Base-by-base conservation (phyloP, 2,113 vertebrate species). In the Charadrius vociferus region DNA sequence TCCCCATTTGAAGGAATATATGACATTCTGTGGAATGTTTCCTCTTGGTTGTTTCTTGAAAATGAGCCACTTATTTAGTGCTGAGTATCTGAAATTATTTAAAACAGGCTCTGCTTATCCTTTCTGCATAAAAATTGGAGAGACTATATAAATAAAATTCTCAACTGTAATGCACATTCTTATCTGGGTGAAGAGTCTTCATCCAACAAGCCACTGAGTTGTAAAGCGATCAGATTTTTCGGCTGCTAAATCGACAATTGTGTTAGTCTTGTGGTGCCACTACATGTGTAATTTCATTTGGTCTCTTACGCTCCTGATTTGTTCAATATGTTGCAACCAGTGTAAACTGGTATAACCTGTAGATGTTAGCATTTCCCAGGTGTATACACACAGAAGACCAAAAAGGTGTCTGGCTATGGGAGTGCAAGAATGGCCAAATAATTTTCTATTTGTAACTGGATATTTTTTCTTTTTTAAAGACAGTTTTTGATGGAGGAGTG, bases 11-110 rank as follows among this genome's bases (percentile, higher is more conserved):
- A 85, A 91, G 74, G 29, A 95, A 34, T 80, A 77, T 12, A 29
- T 82, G 78, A 37, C 34, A 47, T 91, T 82, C 36, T 71, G 29
- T 71, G 86, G 55, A 74, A 59, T 91, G 61, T 66, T 94, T 96
- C 72, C 86, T 88, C 71, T 82, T 80, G 49, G 39, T 68, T 87
- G 37, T n/a, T 89, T 66, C 66, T 82, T 87, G 74, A 85, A 90
- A 87, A 41, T 27, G 80, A 90, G 45, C 73, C 87, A 86, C 94
- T 94, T 96, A 87, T 39, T 96, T 95, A 85, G 86, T 84, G 66
- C 81, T 73, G 95, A 94, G 78, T 94, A 55, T 80, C 58, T 82
- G 84, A 85, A 94, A 93, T 96, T 6, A 91, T 85, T 95, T 95
- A 12, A 83, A 97, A 74, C 29, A 39, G 7, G 52, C 32, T 79